These are phyloP conservation scores for Drosophila littoralis DNA, from an alignment of 1,140 invertebrate species.

Conservation along the genomic window DNA sequence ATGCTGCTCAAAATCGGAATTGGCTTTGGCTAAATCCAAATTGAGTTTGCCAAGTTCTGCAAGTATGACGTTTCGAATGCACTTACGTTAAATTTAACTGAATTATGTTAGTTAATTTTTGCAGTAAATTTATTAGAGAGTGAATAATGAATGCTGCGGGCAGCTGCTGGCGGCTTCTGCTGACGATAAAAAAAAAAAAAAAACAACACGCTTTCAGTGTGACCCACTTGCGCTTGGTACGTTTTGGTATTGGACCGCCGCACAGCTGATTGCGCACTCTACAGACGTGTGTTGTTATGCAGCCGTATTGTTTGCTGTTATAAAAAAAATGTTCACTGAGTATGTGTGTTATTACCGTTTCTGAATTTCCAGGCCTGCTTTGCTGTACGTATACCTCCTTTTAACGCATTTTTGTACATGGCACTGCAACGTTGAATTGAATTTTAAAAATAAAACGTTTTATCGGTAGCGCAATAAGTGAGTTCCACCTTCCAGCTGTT, in stretches of 20 bases:
- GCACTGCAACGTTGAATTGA: slow-evolving; percentile 20
- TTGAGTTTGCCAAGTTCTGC: slow-evolving; percentile 78
- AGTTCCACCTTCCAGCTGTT: slow-evolving; percentile 14
- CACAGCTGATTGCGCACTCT: slow-evolving; percentile 48
- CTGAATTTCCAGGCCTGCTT: slow-evolving; percentile 78
- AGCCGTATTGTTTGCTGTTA: slow-evolving; percentile 18
- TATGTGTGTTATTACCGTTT: slow-evolving; percentile 65
- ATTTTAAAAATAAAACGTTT: slow-evolving; percentile 24
- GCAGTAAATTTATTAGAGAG: slow-evolving; percentile 22
- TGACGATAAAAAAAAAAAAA: slow-evolving; percentile 45
- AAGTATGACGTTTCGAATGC: slow-evolving; percentile 46
- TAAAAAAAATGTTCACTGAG: slow-evolving; percentile 36
- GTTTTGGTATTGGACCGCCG: slow-evolving; percentile 36
- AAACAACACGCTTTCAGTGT: slow-evolving; percentile 57
- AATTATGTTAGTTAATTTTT: slow-evolving; percentile 26
- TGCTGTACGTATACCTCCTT: slow-evolving; percentile 72
- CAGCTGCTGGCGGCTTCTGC: slow-evolving; percentile 40
- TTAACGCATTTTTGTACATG: slow-evolving; percentile 80
- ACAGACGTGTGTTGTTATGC: slow-evolving; percentile 36
- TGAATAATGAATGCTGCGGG: slow-evolving; percentile 52
- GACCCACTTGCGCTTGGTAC: slow-evolving; percentile 49
- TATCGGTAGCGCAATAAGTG: slow-evolving; percentile 10
- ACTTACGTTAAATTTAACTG: slow-evolving; percentile 26
- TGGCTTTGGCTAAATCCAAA: slow-evolving; percentile 75
- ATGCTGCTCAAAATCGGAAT: slow-evolving; percentile 80